Base-by-base conservation (phyloP, 2,113 vertebrate species). In the Hydrolagus affinis region DNA sequence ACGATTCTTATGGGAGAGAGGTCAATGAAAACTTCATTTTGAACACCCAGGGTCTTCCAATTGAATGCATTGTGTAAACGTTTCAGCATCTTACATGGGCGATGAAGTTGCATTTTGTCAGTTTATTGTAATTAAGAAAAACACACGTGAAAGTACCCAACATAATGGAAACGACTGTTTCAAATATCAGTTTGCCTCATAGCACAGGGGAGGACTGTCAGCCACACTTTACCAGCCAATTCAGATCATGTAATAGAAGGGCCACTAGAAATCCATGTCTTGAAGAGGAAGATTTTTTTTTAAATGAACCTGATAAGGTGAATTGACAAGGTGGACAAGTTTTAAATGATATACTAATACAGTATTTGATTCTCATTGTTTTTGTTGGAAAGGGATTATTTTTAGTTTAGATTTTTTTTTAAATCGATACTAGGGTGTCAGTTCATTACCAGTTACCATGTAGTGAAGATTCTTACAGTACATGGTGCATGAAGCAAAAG, bases 241-340 rank as follows among this genome's bases (percentile, higher is more conserved):
- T 83, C 78, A 92, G 89, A 92, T 86, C 89, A 94, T 92, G 91
- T 90, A 91, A 95, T 93, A 93, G 89, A 92, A 92, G 91, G 88
- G 94, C 93, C 92, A 94, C 94, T 62, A 94, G 94, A 95, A 95
- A 95, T 94, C 94, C 94, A 94, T 92, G 91, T 66, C 44, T 44
- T 30, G 15, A 83, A n/a, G 66, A 80, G 7, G 62, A 83, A 68
- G 78, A 68, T 44, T 44, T 1, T 66, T 83, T 62, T 83, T 32
- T n/a, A n/a, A n/a, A 28, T 32, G 11, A 66, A 68, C 60, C 21
- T 19, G 78, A 83, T 11, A 32, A 19, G 25, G 78, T 83, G 60
- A 83, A 83, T 83, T 83, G 78, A 32, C 17, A 66, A 32, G 28
- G 78, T 83, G 62, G 8, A 32, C 15, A 30, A 44, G 44, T 32